Evolutionary conservation across 1,140 invertebrate species (phyloP), one percentile per base, ranked within the genome.

Genomic region (Cotesia glomerata): DNA sequence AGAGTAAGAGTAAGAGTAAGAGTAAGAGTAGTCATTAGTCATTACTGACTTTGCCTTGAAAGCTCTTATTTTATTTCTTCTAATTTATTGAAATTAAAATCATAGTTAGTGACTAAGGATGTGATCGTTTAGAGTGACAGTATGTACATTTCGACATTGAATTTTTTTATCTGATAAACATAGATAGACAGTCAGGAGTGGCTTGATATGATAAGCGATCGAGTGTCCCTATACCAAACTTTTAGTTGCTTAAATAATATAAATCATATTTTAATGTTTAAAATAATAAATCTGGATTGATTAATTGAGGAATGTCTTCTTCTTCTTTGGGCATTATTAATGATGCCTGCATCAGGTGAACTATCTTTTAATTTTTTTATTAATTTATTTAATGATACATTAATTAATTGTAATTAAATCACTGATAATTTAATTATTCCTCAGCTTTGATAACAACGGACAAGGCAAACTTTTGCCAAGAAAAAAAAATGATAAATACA

Each of bases 161-260:
- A 66, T 69, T 72, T 45, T 45, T 45, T 75, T 75, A 75, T 75
- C 74, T 54, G 74, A 75, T 75, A 75, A 61, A 35, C 59, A 71
- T 9, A 72, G 74, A 73, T 75, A 75, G 67, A 32, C 52, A 16
- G 4, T 35, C 70, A 69, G 66, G 69, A 75, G 74, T 75, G 64
- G 49, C 52, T 63, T 74, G 73, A 74, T 74, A 74, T 74, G 73
- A 74, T 74, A 74, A 74, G 62, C 16, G 16, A 69, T 69, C 52
- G 66, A 73, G 59, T 35, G 39, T 45, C 39, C 26, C 58, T 9
- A 26, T 34, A 56, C 49, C 54, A 72, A 34, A 59, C 18, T 59
- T 34, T 16, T 36, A 34, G 45, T 59, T 52, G 45, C 14, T 34
- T 65, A 9, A 13, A 32, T 26, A 26, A 26, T 26, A 62, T 26